Conservation (phyloP, 2,797 vertebrate species). For the Betta splendens region DNA sequence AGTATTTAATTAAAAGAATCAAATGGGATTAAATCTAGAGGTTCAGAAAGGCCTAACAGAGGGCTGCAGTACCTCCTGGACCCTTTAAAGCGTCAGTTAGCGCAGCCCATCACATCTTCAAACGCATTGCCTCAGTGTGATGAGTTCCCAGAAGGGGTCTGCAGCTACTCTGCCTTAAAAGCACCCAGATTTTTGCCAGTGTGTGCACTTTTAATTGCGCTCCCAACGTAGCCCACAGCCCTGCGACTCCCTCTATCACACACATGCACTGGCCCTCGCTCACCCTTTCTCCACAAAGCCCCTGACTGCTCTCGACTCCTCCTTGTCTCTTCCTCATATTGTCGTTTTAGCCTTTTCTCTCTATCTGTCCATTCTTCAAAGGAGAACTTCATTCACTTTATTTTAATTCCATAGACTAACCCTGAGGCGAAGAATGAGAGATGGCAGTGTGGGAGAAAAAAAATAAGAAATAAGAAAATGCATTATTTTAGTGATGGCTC, state of each 20-base stretch:
- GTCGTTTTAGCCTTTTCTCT: constrained; percentile 73
- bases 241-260: constrained; percentile 53
- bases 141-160: constrained; percentile 80
- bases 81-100: constrained; percentile 73
- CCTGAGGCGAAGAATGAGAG: constrained; percentile 71
- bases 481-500: constrained; percentile 72
- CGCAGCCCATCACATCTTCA: constrained; percentile 74
- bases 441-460: constrained; percentile 58
- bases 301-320: constrained; percentile 61
- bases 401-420: constrained; percentile 83
- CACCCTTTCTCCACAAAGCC: constrained; percentile 62
- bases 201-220: constrained; percentile 87
- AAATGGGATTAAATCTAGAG: constrained; percentile 17
- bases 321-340: constrained; percentile 62
- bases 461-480: constrained; percentile 66
- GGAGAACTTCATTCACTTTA: constrained; percentile 82
- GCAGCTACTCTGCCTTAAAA: constrained; percentile 79
- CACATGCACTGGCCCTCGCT: constrained; percentile 60
- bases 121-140: constrained; percentile 74
- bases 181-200: constrained; percentile 80
- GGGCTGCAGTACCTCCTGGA: constrained; percentile 65
- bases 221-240: constrained; percentile 79
- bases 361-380: constrained; percentile 85
- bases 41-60: constrained; percentile 55
- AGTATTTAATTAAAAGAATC: constrained; percentile 6